These are phyloP conservation scores for Eulacestoma nigropectus DNA, from an alignment of 2,113 vertebrate genomes.

Conservation along the genomic window DNA sequence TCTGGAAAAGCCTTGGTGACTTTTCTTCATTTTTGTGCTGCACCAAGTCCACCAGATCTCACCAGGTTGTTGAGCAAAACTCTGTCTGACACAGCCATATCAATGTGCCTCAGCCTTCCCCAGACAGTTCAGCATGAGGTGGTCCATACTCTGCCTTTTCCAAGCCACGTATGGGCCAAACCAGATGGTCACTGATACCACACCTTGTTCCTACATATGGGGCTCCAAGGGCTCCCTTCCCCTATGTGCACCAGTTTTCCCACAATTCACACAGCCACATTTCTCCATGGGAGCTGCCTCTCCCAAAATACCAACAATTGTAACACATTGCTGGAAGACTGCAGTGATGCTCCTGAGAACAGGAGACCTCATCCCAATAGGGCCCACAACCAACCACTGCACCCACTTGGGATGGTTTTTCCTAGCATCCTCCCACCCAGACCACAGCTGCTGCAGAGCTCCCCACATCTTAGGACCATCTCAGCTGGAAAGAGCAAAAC, in stretches of 20 bases:
- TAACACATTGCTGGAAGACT: background rate
- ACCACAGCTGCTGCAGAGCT: rapidly evolving
- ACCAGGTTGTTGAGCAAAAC: background rate
- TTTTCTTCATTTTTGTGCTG: background rate
- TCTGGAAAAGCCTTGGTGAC: background rate
- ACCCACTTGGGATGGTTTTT: background rate
- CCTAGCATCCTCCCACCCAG: background rate
- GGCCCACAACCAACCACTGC: background rate
- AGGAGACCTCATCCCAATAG: background rate
- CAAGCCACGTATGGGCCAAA: rapidly evolving
- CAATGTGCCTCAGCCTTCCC: background rate
- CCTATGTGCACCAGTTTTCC: background rate
- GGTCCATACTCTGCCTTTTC: background rate
- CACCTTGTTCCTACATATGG: rapidly evolving
- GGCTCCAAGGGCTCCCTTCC: background rate
- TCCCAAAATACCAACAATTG: background rate
- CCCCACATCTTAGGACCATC: no score
- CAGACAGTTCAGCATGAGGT: rapidly evolving
- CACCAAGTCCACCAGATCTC: background rate
- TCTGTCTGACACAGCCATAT: background rate
- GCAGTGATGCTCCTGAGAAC: background rate
- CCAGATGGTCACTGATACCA: rapidly evolving
- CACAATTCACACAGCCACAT: background rate
- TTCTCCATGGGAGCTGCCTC: background rate
- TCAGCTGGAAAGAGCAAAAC: background rate